Base-by-base conservation (phyloP, 2,888 invertebrate species). In the Pollenia griseotomentosa region DNA sequence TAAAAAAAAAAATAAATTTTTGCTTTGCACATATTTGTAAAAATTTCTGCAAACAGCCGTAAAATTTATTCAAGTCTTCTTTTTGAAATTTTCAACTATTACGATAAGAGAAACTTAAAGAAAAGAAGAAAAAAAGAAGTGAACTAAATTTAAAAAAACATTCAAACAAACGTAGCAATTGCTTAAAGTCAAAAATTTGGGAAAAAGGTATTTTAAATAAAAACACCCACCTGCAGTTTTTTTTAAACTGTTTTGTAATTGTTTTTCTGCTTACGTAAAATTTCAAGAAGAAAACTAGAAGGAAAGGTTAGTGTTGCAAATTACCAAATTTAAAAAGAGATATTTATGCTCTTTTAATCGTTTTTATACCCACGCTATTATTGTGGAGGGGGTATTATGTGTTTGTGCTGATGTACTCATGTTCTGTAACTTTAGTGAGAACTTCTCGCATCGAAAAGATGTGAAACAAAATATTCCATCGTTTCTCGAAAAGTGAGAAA, bases 51-150 rank as follows among this genome's bases (percentile, higher is more conserved):
- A 57, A 78, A 46, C 53, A 73, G 68, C 23, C 79, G 61, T 79
- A 51, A 84, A 84, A 79, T 74, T 84, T 84, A 74, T 74, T 57
- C 79, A 59, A 46, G 66, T 79, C 66, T 79, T 84, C 74, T 68
- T 33, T 33, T 33, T 33, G 5, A 33, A 33, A 40, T 53, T 66
- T 74, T 9, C 51, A 46, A 74, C 19, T 55, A 14, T 63, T 71
- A 55, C 53, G 53, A 33, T 23, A 11, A 33, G 51, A 11, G 8
- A 4, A 33, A 40, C 46, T 7, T 14, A 16, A 33, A 59, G 46
- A 57, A 48, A 55, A 59, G 33, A 59, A 59, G 0, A 46, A 14
- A 59, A 19, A 46, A 16, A 9, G n/a, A 68, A 75, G 53, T 10
- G 42, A 65, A 75, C 61, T 46, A 57, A 59, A 59, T 33, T 59